Conservation (phyloP, 2,113 vertebrate genomes). For the Rhinogobius similis region DNA sequence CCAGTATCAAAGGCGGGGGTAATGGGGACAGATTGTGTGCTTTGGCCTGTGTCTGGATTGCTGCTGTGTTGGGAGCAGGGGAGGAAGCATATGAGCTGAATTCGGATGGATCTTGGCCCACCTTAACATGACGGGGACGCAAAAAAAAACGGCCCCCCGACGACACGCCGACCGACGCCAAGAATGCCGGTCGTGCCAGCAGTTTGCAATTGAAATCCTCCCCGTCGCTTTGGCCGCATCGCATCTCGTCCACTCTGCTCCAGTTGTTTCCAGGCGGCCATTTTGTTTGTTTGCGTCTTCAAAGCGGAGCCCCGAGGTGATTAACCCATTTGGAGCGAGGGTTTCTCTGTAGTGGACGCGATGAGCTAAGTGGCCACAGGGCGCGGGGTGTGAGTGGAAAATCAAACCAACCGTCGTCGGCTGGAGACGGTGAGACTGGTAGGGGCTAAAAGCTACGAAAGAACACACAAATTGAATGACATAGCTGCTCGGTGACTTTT, state of each 20-base stretch:
- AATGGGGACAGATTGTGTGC: slow-evolving; percentile 74
- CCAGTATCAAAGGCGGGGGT: slow-evolving; percentile 55
- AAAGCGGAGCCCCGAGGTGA: slow-evolving; percentile 60
- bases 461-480: slow-evolving; percentile 12
- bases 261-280: slow-evolving; percentile 30
- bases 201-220: slow-evolving; percentile 55
- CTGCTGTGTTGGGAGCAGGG: slow-evolving; percentile 55
- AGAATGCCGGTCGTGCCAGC: slow-evolving; percentile 61
- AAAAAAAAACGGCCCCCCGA: slow-evolving; percentile 53
- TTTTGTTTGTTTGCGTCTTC: slow-evolving; percentile 53
- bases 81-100: slow-evolving; percentile 70
- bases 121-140: slow-evolving; percentile 63
- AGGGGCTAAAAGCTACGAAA: neutral
- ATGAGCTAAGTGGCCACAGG: slow-evolving; percentile 67
- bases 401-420: slow-evolving; percentile 30
- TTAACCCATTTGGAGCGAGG: slow-evolving; percentile 58
- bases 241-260: slow-evolving; percentile 42
- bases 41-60: slow-evolving; percentile 59
- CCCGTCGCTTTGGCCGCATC: slow-evolving; percentile 45
- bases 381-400: slow-evolving; percentile 51
- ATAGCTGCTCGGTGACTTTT: neutral
- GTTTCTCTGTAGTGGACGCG: slow-evolving; percentile 55
- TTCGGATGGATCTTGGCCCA: slow-evolving; percentile 73
- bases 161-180: slow-evolving; percentile 64
- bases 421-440: slow-evolving; percentile 23